These are phyloP conservation scores for Drosophila testacea DNA, from an alignment of 2,888 invertebrate genomes.

Conservation along the genomic window DNA sequence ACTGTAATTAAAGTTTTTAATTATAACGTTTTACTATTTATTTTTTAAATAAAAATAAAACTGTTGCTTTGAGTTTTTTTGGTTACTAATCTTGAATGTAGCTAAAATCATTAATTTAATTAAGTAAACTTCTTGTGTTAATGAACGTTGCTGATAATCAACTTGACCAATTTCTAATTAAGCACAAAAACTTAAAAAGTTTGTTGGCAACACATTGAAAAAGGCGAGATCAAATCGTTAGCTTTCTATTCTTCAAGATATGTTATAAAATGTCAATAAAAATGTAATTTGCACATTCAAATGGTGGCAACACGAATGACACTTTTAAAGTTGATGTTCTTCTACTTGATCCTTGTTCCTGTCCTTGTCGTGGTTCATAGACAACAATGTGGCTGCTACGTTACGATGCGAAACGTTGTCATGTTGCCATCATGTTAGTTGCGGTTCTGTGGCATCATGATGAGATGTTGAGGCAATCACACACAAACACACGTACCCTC, in stretches of 20 bases:
- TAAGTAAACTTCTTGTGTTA: not conserved
- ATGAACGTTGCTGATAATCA: not conserved
- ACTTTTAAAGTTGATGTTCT: slow-evolving; percentile 39
- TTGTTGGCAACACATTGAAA: slow-evolving; percentile 19
- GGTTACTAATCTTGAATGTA: no score
- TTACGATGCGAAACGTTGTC: slow-evolving; percentile 52
- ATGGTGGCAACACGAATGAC: slow-evolving; percentile 17
- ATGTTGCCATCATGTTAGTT: slow-evolving; percentile 68
- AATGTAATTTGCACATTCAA: slow-evolving; percentile 58
- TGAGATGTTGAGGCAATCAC: slow-evolving; percentile 68
- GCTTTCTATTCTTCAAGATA: slow-evolving; percentile 8
- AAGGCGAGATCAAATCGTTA: no score
- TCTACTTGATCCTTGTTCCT: slow-evolving; percentile 8
- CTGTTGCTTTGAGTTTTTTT: no score
- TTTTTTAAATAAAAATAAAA: no score
- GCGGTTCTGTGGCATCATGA: slow-evolving; percentile 76
- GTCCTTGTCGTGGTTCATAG: slow-evolving; percentile 56
- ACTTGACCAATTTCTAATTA: slow-evolving; percentile 20
- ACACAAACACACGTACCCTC: slow-evolving; percentile 12
- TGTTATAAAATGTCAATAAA: slow-evolving; percentile 55
- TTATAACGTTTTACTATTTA: no score
- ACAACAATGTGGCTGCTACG: slow-evolving; percentile 46
- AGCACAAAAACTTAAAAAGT: slow-evolving; percentile 1
- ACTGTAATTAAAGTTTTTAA: not conserved
- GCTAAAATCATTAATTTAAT: no score